Evolutionary conservation across 1,140 invertebrate species (phyloP), one percentile per base, ranked within the genome.

Genomic region (Zophobas atratus): DNA sequence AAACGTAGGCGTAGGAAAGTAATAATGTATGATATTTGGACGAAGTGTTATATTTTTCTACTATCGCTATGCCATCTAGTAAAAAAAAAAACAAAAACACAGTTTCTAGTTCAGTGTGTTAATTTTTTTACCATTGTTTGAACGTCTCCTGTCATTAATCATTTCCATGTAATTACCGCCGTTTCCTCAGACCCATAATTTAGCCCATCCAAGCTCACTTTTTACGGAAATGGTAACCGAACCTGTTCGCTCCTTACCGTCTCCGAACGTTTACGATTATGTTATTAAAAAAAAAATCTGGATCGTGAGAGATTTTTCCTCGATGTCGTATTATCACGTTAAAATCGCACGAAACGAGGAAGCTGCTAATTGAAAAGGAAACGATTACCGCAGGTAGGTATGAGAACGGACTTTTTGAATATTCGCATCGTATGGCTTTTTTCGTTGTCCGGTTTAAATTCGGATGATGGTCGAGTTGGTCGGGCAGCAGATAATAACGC

Each of bases 331-430:
- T 72, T 51, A 51, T 72, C 51, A 72, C 51, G 51, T 72, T 36
- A 55, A 72, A 55, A 55, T 53, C 51, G 48, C 70, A 72, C 51
- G 51, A 72, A 72, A 55, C 36, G 34, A 72, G 70, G 70, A 72
- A 72, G 70, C 70, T 38, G 51, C 51, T 72, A 72, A 72, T 72
- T 72, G 70, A 72, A 51, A 72, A 72, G 70, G 70, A 72, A 72
- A 72, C 70, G 51, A 36, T 53, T 38, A 39, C 6, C n/a, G 67
- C 46, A 4, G 1, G n/a, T 43, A 48, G 32, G 63, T 60, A 72
- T 72, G 70, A 53, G 70, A 72, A 72, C 70, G 6, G 46, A 35
- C 32, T 51, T 51, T 72, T 51, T 72, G 46, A 51, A 72, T 72
- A 72, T 72, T 72, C 70, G 70, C 70, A 72, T 72, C 70, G 41